Conservation (phyloP, 2,113 vertebrate species). For the Prietella phreatophila region DNA sequence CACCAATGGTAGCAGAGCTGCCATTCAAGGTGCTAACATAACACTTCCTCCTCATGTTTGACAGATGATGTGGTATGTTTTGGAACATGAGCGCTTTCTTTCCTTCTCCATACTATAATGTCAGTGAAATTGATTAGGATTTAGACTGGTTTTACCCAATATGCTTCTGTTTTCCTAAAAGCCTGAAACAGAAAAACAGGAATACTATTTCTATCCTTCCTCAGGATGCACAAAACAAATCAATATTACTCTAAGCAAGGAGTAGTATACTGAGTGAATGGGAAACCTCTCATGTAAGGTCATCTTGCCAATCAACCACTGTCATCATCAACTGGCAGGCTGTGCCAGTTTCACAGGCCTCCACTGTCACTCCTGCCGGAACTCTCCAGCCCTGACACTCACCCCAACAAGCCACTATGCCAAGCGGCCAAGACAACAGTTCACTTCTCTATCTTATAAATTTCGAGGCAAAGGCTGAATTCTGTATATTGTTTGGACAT, state of each 20-base stretch:
- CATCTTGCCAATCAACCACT: slow-evolving; percentile 21
- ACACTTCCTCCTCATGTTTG: no score
- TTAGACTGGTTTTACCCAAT: background rate
- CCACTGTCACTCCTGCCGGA: slow-evolving; percentile 64
- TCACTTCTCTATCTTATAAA: slow-evolving; percentile 60
- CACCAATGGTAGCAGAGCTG: no score
- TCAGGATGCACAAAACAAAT: background rate
- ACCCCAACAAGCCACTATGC: slow-evolving; percentile 38
- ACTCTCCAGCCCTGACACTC: slow-evolving; percentile 59
- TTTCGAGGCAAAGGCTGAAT: slow-evolving; percentile 63
- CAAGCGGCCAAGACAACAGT: slow-evolving; percentile 50
- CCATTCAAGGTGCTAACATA: no score
- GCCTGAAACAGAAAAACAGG: background rate
- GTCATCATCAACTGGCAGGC: slow-evolving; percentile 65
- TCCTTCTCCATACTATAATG: background rate
- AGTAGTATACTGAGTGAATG: background rate
- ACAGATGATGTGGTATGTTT: no score
- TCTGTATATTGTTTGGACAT: slow-evolving; percentile 63
- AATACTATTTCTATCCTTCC: background rate
- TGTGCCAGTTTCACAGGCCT: slow-evolving; percentile 69
- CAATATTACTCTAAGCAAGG: background rate
- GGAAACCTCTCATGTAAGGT: slow-evolving; percentile 4
- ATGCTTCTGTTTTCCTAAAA: background rate
- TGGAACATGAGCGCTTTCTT: no score
- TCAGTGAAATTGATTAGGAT: background rate